A percentile compares a stretch with the other conserved stretches of the same genome.
Evolutionary conservation across 2,888 invertebrate genomes (phyloP).

Genomic region (Odontocerum albicorne): DNA sequence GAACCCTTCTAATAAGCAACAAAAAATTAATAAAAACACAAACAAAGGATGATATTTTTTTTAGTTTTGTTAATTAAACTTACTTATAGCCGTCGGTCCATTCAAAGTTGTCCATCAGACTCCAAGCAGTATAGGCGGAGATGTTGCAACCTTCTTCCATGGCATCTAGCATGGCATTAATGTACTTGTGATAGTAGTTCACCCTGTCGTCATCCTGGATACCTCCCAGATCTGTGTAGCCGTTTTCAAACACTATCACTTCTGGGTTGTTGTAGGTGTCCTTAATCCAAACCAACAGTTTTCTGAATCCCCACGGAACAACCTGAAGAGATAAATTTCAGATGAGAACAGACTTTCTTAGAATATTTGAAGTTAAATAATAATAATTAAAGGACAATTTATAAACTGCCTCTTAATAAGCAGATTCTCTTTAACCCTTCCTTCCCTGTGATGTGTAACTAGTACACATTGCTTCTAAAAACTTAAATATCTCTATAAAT

Average conservation of each 20-base stretch:
- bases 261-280: slow-evolving; percentile 56
- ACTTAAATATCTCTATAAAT: too few species aligned
- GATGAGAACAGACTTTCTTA: too few species aligned
- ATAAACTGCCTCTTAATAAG: too few species aligned
- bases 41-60: too few species aligned
- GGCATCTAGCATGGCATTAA: slow-evolving; percentile 40
- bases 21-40: too few species aligned
- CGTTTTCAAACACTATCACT: slow-evolving; percentile 63
- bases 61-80: too few species aligned
- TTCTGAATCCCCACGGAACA: slow-evolving; percentile 55
- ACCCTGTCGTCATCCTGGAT: slow-evolving; percentile 44
- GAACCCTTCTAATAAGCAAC: too few species aligned
- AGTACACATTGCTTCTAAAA: too few species aligned
- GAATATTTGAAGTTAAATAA: too few species aligned
- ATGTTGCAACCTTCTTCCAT: slow-evolving; percentile 41
- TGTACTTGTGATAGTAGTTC: slow-evolving; percentile 38
- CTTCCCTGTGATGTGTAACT: too few species aligned
- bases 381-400: too few species aligned
- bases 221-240: slow-evolving; percentile 50
- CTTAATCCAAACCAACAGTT: slow-evolving; percentile 59
- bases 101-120: slow-evolving; percentile 42
- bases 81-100: slow-evolving; percentile 41
- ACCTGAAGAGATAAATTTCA: slow-evolving; percentile 16
- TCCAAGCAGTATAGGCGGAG: slow-evolving; percentile 40
- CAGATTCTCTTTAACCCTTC: too few species aligned